These are phyloP conservation scores for Alces alces DNA, from an alignment of 2,113 vertebrate species.

Conservation along the genomic window DNA sequence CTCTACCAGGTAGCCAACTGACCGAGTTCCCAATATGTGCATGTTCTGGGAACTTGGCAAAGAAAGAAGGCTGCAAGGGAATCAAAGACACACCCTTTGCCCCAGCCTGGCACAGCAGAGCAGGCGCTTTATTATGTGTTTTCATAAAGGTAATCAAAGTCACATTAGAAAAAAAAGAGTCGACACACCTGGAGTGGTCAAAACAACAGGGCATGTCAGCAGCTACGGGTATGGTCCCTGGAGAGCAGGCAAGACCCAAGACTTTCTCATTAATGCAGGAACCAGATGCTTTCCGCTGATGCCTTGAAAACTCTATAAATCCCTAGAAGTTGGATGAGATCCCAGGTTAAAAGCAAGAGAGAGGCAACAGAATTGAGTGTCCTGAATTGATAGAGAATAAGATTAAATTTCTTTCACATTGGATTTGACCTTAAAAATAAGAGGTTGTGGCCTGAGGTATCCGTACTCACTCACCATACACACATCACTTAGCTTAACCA, in stretches of 20 bases:
- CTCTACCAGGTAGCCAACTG: not conserved
- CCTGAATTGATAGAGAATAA: not conserved
- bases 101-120: not conserved
- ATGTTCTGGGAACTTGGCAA: not conserved
- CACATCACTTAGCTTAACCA: not conserved
- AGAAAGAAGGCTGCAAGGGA: not conserved
- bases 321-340: not conserved
- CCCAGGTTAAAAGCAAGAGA: not conserved
- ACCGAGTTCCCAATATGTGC: not conserved
- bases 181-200: not conserved
- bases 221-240: not conserved
- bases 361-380: not conserved
- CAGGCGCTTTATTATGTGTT: not conserved
- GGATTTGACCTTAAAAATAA: not conserved
- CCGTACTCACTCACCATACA: not conserved
- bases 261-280: not conserved
- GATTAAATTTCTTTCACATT: not conserved
- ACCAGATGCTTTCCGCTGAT: not conserved
- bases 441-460: not conserved
- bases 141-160: not conserved
- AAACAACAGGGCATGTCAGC: not conserved
- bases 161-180: not conserved
- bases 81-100: not conserved
- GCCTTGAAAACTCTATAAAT: not conserved
- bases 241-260: not conserved